Base-by-base conservation (phyloP, 2,888 invertebrate genomes). In the Leuctra nigra region DNA sequence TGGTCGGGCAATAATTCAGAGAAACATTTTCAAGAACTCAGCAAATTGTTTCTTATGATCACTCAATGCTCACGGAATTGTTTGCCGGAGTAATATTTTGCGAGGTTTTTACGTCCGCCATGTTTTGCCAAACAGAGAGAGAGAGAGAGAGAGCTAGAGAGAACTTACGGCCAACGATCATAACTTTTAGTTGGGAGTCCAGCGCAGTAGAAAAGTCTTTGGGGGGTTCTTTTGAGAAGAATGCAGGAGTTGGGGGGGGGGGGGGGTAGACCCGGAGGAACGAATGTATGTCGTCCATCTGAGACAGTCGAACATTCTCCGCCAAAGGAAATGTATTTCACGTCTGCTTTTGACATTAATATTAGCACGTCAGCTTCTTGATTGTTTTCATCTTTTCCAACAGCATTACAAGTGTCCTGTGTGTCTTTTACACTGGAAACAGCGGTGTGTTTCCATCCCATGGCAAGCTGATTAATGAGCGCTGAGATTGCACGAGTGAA, bases 151-250 rank as follows among this genome's bases (percentile, higher is more conserved):
- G n/a, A n/a, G n/a, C n/a, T n/a, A n/a, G n/a, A n/a, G n/a, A n/a
- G n/a, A n/a, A n/a, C n/a, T n/a, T n/a, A n/a, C 23, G 44, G 20
- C 44, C 44, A 22, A 44, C 3, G 23, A 20, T 20, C 44, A 44
- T 44, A 44, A 22, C 6, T 44, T 44, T 44, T 44, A n/a, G 22
- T 44, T 44, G 44, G n/a, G 44, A 44, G 23, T 39, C 18, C 18
- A 39, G 39, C 39, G 18, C 4, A 39, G 18, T 39, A 39, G 4
- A 39, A 20, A 39, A 20, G 22, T 44, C 18, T 14, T 44, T 44
- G 22, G 39, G 39, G 39, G 39, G 2, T 3, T 20, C 39, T 18
- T 39, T 39, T 39, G n/a, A 14, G 20, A 16, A 39, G 20, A 39
- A 20, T 18, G 39, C 18, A 18, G 16, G 4, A n/a, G 39, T 18